A percentile compares a stretch with the other conserved stretches of the same genome.
Conservation (phyloP, 2,888 invertebrate genomes). For the Globia sparganii region DNA sequence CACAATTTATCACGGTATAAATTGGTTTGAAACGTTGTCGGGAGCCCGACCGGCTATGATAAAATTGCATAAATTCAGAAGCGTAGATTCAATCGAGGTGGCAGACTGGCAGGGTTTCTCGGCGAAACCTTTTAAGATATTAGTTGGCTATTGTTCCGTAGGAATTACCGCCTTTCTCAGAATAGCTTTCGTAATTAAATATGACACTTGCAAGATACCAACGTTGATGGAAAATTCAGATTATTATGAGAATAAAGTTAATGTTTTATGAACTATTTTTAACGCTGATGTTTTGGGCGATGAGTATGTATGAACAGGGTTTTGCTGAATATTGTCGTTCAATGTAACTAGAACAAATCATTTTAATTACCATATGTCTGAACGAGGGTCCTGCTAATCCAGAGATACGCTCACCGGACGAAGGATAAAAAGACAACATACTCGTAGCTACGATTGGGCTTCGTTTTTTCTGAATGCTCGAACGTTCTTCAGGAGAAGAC, state of each 20-base stretch:
- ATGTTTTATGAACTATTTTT: conserved; percentile 1
- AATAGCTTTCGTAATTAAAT: conserved; percentile 63
- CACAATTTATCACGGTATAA: conserved; percentile 23
- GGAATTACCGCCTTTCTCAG: conserved; percentile 54
- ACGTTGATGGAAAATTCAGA: conserved; percentile 26
- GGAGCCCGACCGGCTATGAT: conserved; percentile 1
- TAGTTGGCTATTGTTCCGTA: conserved; percentile 64
- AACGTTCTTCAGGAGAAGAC: conserved; percentile 4
- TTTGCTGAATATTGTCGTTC: neutral
- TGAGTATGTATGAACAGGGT: neutral
- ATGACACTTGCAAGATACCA: conserved; percentile 50
- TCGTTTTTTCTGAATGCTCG: neutral
- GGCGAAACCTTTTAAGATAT: conserved; percentile 69
- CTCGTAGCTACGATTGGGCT: neutral
- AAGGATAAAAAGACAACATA: conserved; percentile 8
- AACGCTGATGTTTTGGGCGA: neutral
- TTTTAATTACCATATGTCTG: neutral
- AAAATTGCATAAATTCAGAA: conserved; percentile 56
- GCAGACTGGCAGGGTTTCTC: conserved; percentile 44
- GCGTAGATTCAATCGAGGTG: conserved; percentile 60
- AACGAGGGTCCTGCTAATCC: neutral
- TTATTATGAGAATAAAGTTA: conserved; percentile 19
- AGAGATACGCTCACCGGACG: neutral
- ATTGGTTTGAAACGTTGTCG: conserved; percentile 28
- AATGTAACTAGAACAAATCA: neutral